phyloP scores from a whole-genome alignment of 2,797 vertebrate genomes.

The Natrix natrix region DNA sequence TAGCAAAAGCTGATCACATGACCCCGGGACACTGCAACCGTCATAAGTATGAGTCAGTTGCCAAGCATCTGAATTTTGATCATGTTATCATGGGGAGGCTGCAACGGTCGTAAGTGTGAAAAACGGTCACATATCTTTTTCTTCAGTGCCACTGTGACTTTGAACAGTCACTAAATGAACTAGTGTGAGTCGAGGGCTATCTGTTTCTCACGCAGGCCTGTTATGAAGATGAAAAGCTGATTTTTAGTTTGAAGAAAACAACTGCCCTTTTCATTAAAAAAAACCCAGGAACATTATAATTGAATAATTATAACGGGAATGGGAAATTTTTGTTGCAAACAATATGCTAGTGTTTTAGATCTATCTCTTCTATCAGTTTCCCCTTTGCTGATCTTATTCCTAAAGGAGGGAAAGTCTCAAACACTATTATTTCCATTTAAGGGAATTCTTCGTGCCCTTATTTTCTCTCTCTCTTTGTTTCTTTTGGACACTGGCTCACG shows the following conservation, averaged over 20 bases:
- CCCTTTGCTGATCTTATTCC: not conserved
- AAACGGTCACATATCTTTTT: too few relatives aligned
- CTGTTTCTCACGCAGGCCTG: not conserved
- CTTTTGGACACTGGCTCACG: not conserved
- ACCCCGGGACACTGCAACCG: accelerated
- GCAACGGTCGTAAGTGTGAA: too few relatives aligned
- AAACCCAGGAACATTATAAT: not conserved
- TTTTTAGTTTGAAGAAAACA: not conserved
- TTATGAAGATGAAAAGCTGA: not conserved
- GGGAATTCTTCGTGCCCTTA: not conserved
- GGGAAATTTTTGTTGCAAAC: not conserved
- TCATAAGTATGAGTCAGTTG: too few relatives aligned
- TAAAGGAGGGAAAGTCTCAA: not conserved
- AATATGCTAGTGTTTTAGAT: not conserved
- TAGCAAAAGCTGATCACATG: not conserved
- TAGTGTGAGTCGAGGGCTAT: not conserved
- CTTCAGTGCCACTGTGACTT: too few relatives aligned
- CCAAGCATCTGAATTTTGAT: too few relatives aligned
- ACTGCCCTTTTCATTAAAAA: not conserved
- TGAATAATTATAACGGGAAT: not conserved
- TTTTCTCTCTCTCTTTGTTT: not conserved
- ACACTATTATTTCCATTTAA: not conserved
- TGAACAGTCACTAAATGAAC: not conserved
- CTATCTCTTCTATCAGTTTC: not conserved
- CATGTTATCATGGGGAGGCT: too few relatives aligned